Base-by-base conservation (phyloP, 1,140 invertebrate species). In the Aculops lycopersici region DNA sequence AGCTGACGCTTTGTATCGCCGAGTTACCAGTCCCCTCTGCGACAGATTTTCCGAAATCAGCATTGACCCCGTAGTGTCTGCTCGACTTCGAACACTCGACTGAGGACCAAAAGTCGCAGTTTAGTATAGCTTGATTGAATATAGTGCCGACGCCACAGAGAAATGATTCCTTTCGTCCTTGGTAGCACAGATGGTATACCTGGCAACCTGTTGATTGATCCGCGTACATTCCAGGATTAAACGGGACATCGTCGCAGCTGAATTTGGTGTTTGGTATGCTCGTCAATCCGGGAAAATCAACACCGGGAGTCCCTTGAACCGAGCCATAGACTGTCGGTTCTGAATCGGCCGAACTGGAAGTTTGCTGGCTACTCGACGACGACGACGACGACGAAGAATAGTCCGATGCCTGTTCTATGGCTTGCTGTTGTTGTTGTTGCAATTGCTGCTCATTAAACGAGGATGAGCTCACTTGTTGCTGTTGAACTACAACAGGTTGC, bases 101-200 rank as follows among this genome's bases (percentile, higher is more conserved):
- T 15, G 45, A 43, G 20, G 46, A 43, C 43, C 49, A 49, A 20
- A 49, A 50, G 37, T 50, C 49, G 19, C 49, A 50, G 13, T 40
- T 40, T 4, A 50, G 36, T n/a, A 49, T 50, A 2, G 47, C 44
- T 56, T 74, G 72, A 58, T 78, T 79, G 58, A 80, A 83, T 36
- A 78, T 69, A 0, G 76, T 83, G n/a, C 74, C 74, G 50, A 77
- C 71, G 14, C 73, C 74, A 49, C 77, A 83, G 0, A 80, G 60
- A 59, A 83, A 83, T 38, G 72, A 76, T 57, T 70, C 77, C 49
- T 69, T 67, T 37, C 70, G 64, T 40, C 74, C 74, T 19, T 65
- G 67, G 2, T 72, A 49, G 36, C 44, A 52, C n/a, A 48, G 37
- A 39, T 50, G 48, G 36, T 47, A 50, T 14, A 45, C 49, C 39